Conservation (phyloP, 2,113 vertebrate species). For the Panthera uncia region DNA sequence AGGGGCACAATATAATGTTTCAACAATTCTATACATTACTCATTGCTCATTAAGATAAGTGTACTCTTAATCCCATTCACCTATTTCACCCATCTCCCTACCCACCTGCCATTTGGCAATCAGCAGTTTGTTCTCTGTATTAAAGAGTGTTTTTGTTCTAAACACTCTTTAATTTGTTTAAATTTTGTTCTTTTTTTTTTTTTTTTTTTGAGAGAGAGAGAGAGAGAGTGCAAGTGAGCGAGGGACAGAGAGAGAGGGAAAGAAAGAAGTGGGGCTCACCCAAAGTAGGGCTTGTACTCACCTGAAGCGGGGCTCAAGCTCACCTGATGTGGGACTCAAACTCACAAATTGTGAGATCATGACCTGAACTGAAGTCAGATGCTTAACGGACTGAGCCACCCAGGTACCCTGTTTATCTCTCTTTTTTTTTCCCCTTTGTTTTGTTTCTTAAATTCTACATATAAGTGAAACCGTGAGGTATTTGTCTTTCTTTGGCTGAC, state of each 20-base stretch:
- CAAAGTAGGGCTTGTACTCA: too few species aligned
- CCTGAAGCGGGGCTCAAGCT: too few species aligned
- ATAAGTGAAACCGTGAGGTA: not conserved
- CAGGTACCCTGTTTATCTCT: not conserved
- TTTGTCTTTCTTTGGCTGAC: not conserved
- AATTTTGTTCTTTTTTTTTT: not conserved
- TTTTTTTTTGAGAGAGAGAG: not conserved
- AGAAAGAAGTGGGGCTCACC: too few species aligned
- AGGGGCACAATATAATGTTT: not conserved
- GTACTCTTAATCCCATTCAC: not conserved
- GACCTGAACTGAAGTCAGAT: too few species aligned
- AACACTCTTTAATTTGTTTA: too few species aligned
- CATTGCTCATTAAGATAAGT: not conserved
- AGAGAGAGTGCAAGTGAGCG: too few species aligned
- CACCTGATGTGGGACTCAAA: too few species aligned
- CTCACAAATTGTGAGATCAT: too few species aligned
- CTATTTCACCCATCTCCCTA: not conserved
- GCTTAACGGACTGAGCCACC: too few species aligned
- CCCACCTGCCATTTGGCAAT: not conserved
- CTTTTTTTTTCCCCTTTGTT: not conserved
- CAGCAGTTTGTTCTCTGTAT: not conserved
- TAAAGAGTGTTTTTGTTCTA: not conserved
- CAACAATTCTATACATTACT: not conserved
- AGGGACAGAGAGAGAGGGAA: too few species aligned
- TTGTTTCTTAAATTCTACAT: not conserved